These are phyloP conservation scores for Drosophila mayri DNA, from an alignment of 1,140 invertebrate genomes.

Conservation along the genomic window DNA sequence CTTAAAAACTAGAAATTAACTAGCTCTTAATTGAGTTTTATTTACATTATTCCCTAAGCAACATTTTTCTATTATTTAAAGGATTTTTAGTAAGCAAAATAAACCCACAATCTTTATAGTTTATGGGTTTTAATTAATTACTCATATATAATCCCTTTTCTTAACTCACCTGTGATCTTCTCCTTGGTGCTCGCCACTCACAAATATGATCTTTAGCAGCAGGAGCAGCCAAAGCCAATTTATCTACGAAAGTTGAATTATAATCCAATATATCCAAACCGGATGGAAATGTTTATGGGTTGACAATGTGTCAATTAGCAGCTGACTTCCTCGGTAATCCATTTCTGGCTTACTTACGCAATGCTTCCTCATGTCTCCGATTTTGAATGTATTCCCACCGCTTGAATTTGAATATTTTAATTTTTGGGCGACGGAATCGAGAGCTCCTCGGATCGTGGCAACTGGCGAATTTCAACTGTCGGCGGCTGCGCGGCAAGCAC, in stretches of 20 bases:
- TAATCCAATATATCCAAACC: conserved; percentile 24
- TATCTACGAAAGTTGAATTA: conserved; percentile 38
- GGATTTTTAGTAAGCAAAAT: not conserved
- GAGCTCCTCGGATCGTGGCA: conserved; percentile 41
- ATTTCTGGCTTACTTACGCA: conserved; percentile 69
- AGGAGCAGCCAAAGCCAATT: conserved; percentile 59
- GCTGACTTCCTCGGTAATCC: conserved; percentile 38
- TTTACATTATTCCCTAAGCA: not conserved
- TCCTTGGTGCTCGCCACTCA: conserved; percentile 50
- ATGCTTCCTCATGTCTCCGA: conserved; percentile 69
- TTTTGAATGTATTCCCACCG: conserved; percentile 33
- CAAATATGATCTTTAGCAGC: conserved; percentile 31
- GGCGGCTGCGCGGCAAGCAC: conserved; percentile 76
- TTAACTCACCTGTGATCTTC: conserved; percentile 66
- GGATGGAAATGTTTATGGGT: conserved; percentile 19
- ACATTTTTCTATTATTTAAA: not conserved
- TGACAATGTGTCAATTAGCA: conserved; percentile 34
- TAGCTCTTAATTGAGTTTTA: not conserved
- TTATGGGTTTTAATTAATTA: not conserved
- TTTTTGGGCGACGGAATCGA: conserved; percentile 10
- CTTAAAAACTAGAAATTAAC: not conserved
- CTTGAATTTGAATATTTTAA: conserved; percentile 33
- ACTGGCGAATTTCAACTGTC: conserved; percentile 56
- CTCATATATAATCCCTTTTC: too few relatives aligned
- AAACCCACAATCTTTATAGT: too few relatives aligned